Evolutionary conservation across 2,888 invertebrate species (phyloP).

Genomic region (Drosophila ustulata): DNA sequence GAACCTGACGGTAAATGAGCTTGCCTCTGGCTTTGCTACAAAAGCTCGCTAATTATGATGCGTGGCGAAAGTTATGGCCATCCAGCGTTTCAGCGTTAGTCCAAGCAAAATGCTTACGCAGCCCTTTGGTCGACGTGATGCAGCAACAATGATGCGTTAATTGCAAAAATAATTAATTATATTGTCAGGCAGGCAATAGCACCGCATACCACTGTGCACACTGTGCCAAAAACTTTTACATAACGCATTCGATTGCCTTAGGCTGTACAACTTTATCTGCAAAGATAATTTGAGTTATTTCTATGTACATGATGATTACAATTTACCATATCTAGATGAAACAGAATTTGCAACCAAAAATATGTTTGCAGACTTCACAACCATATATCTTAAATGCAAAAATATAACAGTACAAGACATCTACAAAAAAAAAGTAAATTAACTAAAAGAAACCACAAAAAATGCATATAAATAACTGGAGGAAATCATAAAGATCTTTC

Average conservation of each 20-base stretch:
- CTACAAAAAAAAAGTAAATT: too few relatives aligned
- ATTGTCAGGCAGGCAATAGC: slow-evolving; percentile 36
- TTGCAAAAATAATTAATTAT: slow-evolving; percentile 79
- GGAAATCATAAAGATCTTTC: too few relatives aligned
- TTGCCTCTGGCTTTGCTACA: slow-evolving; percentile 39
- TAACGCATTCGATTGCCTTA: slow-evolving; percentile 4
- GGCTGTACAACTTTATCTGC: slow-evolving; percentile 10
- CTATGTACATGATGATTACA: not conserved
- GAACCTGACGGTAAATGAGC: slow-evolving; percentile 58
- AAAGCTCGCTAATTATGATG: slow-evolving; percentile 73
- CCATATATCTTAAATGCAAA: not conserved
- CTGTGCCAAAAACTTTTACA: slow-evolving; percentile 10
- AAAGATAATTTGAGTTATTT: not conserved
- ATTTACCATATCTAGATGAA: not conserved
- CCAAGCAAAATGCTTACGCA: slow-evolving; percentile 50
- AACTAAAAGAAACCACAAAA: not conserved
- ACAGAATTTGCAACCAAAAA: not conserved
- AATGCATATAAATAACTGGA: too few relatives aligned
- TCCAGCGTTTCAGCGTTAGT: slow-evolving; percentile 33
- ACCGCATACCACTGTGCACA: slow-evolving; percentile 19
- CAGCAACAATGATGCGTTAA: slow-evolving; percentile 74
- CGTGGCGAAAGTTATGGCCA: slow-evolving; percentile 54
- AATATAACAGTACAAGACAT: too few relatives aligned
- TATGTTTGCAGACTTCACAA: not conserved
- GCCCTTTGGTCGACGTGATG: slow-evolving; percentile 67